Base-by-base conservation (phyloP, 2,888 invertebrate genomes). In the Idaea dimidiata region DNA sequence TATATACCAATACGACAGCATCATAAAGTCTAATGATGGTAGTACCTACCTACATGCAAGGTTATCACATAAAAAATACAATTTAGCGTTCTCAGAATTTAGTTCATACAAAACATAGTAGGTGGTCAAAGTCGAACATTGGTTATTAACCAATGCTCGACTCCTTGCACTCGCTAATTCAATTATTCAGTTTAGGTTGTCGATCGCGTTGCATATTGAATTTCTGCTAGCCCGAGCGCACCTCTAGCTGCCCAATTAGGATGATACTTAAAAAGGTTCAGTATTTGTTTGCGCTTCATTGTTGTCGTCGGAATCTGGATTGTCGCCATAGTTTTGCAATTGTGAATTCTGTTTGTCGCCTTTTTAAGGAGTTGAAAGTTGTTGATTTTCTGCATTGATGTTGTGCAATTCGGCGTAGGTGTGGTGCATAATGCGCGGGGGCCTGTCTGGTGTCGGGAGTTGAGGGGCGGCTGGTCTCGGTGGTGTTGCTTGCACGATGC, bases 351-450 rank as follows among this genome's bases (percentile, higher is more conserved):
- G 82, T 86, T 88, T 89, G 87, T 86, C 81, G 85, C 86, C 89
- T 88, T 87, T 89, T 89, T 88, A 89, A 84, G 89, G 91, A 88
- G 84, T 89, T 81, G 91, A 91, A 91, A 91, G 91, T 89, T 85
- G 85, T 86, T 82, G 85, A 85, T 87, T 86, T 84, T 84, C 80
- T 81, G 83, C 80, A 81, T 74, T 72, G 82, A 82, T 79, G 81
- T 90, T 91, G 89, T 86, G 89, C 87, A 88, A 91, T 79, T 73
- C 79, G 78, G 89, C 89, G 91, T 90, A 82, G 91, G 90, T 83
- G 88, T 79, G 79, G 85, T 86, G 87, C 86, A 87, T 83, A 79
- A 80, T 78, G 82, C 80, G 84, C 85, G 84, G 85, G 85, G 88
- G 86, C 83, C 87, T 77, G 89, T 88, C 89, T 87, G 86, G 84